Conservation (phyloP, 2,888 invertebrate species). For the Pristionchus entomophagus region DNA sequence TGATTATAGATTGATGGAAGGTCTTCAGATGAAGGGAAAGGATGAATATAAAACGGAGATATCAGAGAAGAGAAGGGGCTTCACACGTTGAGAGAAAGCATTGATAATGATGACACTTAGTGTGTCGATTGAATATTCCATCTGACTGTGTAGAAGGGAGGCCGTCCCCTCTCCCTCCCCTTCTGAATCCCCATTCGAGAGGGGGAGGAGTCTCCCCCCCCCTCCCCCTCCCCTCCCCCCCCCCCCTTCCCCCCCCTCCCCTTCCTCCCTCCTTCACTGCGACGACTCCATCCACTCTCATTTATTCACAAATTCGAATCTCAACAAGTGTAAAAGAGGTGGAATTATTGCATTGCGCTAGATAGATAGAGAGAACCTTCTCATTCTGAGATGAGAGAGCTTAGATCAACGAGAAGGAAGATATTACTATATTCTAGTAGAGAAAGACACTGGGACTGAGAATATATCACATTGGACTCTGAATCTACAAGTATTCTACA, state of each 20-base stretch:
- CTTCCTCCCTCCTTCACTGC: not conserved
- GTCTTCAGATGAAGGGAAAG: conserved; percentile 18
- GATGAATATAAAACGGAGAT: not conserved
- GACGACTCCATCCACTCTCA: conserved; percentile 24
- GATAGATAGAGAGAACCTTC: not conserved
- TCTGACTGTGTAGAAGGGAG: not conserved
- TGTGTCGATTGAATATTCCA: conserved; percentile 7
- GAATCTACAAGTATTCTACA: conserved; percentile 14
- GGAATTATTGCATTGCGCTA: conserved; percentile 20
- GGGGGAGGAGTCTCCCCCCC: conserved; percentile 1
- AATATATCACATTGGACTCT: not conserved
- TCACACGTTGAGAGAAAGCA: not conserved
- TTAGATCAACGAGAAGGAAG: not conserved
- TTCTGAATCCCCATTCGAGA: not conserved
- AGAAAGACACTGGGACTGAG: not conserved
- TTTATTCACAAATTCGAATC: conserved; percentile 41
- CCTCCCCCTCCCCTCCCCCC: too few relatives aligned
- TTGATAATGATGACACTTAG: conserved; percentile 34
- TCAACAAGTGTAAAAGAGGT: conserved; percentile 24
- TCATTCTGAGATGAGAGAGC: too few relatives aligned
- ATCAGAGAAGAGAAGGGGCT: not conserved
- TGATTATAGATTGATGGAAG: conserved; percentile 35
- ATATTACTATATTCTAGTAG: not conserved
- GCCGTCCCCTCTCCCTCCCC: not conserved
- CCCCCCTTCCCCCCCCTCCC: not conserved